A percentile compares a stretch with the other conserved stretches of the same genome.
Evolutionary conservation across 2,888 invertebrate genomes (phyloP).

Genomic region (Perdita meconis): DNA sequence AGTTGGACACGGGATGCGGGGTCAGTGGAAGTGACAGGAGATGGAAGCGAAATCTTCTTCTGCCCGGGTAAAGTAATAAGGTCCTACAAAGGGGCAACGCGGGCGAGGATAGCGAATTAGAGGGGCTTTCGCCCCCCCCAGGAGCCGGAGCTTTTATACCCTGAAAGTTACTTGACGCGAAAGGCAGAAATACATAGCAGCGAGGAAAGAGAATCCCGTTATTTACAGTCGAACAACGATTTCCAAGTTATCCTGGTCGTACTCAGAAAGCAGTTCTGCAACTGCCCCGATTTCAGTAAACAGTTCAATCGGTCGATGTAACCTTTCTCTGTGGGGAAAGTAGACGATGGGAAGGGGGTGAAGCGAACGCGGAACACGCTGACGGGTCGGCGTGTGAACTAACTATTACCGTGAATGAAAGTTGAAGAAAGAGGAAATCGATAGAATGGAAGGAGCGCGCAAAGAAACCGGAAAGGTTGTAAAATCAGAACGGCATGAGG

Average conservation of each 20-base stretch:
- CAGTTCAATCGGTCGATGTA: neutral
- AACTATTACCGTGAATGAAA: neutral
- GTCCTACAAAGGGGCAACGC: no score
- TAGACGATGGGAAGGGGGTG: no score
- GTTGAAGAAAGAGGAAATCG: constrained; percentile 16
- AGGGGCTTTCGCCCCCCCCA: no score
- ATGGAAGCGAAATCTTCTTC: no score
- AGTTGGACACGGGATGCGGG: no score
- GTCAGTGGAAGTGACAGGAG: no score
- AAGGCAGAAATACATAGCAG: neutral
- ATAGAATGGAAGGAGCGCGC: constrained; percentile 26
- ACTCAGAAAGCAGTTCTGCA: neutral
- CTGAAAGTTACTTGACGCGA: neutral
- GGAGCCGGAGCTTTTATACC: no score
- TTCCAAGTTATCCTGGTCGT: neutral
- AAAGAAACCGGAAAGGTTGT: constrained; percentile 46
- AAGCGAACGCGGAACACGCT: constrained; percentile 1
- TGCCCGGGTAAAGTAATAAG: no score
- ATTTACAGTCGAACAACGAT: neutral
- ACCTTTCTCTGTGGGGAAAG: neutral
- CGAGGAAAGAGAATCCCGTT: neutral
- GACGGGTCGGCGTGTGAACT: neutral
- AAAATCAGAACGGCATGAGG: constrained; percentile 50
- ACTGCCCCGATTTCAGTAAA: constrained; percentile 7
- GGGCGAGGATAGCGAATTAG: no score